These are phyloP conservation scores for Hesperia comma DNA, from an alignment of 2,888 invertebrate genomes.

Conservation along the genomic window DNA sequence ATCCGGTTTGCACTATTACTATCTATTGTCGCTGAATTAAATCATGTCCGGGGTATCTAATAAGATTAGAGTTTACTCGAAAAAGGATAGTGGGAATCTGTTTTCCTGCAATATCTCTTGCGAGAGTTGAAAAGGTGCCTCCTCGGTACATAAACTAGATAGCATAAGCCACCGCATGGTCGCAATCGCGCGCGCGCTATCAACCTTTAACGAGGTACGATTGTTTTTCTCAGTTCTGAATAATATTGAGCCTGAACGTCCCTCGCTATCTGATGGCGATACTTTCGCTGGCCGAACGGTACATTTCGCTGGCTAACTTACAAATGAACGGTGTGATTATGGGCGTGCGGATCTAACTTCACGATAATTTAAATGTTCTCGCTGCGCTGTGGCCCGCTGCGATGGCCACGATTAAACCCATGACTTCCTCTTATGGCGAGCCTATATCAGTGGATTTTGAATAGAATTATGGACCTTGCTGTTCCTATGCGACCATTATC, in stretches of 20 bases:
- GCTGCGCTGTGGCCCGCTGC: slow-evolving; percentile 60
- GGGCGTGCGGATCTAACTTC: slow-evolving; percentile 76
- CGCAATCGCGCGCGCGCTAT: slow-evolving; percentile 73
- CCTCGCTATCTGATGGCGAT: slow-evolving; percentile 77
- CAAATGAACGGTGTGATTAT: slow-evolving; percentile 82
- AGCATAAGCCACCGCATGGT: slow-evolving; percentile 59
- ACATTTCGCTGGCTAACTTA: slow-evolving; percentile 77
- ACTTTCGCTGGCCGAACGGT: slow-evolving; percentile 70
- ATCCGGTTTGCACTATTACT: slow-evolving; percentile 10
- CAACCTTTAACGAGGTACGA: slow-evolving; percentile 81
- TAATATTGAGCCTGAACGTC: slow-evolving; percentile 80
- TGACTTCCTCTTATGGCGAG: slow-evolving; percentile 76
- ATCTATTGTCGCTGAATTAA: slow-evolving; percentile 19
- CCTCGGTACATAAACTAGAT: slow-evolving; percentile 37
- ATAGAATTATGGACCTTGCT: slow-evolving; percentile 67
- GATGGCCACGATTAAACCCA: slow-evolving; percentile 74
- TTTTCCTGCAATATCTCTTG: slow-evolving; percentile 13
- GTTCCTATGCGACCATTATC: slow-evolving; percentile 40
- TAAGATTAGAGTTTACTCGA: slow-evolving; percentile 6
- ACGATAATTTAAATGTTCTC: slow-evolving; percentile 82
- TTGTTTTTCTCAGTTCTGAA: slow-evolving; percentile 83
- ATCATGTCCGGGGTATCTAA: slow-evolving; percentile 4
- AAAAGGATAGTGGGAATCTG: slow-evolving; percentile 15
- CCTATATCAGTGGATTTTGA: slow-evolving; percentile 71
- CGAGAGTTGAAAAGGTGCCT: slow-evolving; percentile 36